phyloP scores from a whole-genome alignment of 2,797 vertebrate species.

The Anisognathus igniventris region DNA sequence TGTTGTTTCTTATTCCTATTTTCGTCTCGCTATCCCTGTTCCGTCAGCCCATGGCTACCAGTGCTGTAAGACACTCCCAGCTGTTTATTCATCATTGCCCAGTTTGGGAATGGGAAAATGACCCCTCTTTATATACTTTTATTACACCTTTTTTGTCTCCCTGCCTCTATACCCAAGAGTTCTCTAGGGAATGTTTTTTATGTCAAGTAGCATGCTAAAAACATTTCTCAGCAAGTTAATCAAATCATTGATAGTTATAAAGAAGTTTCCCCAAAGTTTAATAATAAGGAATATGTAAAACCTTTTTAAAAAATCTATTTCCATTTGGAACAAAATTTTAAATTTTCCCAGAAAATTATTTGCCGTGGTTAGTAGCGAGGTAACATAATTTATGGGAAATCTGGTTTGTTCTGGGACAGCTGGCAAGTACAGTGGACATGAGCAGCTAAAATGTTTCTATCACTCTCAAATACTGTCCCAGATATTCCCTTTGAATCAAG shows the following conservation, averaged over 20 bases:
- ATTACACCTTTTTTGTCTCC: background rate
- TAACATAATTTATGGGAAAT: background rate
- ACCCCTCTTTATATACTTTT: background rate
- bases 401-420: background rate
- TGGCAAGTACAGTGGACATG: background rate
- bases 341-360: background rate
- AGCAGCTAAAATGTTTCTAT: background rate
- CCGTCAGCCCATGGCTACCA: background rate
- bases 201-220: background rate
- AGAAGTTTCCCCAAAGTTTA: background rate
- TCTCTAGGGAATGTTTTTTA: background rate
- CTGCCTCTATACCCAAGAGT: background rate
- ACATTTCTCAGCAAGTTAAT: background rate
- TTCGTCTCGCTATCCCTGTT: constrained; percentile 24
- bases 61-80: background rate
- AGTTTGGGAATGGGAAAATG: background rate
- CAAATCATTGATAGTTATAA: background rate
- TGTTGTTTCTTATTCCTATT: constrained; percentile 28
- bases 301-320: background rate
- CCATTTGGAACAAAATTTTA: background rate
- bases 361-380: background rate
- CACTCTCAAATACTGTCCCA: background rate
- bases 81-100: background rate
- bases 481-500: background rate
- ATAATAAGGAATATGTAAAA: background rate